These are phyloP conservation scores for Cactoblastis cactorum DNA, from an alignment of 2,888 invertebrate genomes.

Conservation along the genomic window DNA sequence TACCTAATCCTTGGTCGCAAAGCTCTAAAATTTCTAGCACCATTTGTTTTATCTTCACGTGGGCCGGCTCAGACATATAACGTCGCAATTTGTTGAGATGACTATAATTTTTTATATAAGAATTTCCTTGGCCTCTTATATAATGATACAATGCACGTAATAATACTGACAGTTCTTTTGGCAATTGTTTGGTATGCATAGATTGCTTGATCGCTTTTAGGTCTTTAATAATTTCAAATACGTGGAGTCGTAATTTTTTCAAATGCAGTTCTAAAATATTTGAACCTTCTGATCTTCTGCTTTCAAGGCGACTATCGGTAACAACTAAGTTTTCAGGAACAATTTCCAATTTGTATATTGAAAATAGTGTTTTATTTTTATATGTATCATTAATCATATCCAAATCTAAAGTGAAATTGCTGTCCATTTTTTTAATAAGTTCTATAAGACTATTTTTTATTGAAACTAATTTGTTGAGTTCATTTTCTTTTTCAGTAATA, in stretches of 20 bases:
- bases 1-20: constrained; percentile 36
- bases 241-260: constrained; percentile 48
- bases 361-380: constrained; percentile 23
- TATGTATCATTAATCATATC: constrained; percentile 18
- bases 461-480: constrained; percentile 39
- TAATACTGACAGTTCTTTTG: constrained; percentile 39
- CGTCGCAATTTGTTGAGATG: not conserved
- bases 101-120: constrained; percentile 12
- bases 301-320: constrained; percentile 11
- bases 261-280: constrained; percentile 31
- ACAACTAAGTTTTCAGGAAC: constrained; percentile 24
- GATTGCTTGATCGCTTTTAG: constrained; percentile 38
- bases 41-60: too few species aligned
- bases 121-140: constrained; percentile 31
- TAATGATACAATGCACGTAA: constrained; percentile 43
- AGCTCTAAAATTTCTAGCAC: constrained; percentile 38
- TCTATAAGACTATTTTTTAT: constrained; percentile 41
- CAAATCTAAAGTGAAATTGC: constrained; percentile 19
- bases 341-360: constrained; percentile 37
- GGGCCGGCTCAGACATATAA: not conserved
- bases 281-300: constrained; percentile 27
- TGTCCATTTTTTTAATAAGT: constrained; percentile 30
- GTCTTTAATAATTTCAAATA: constrained; percentile 48
- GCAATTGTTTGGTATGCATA: constrained; percentile 26
- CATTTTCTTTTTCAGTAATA: constrained; percentile 43